Percentiles rank a stretch among this genome's conserved stretches.
Evolutionary conservation across 2,888 invertebrate species (phyloP).

Genomic region (Tenodera sinensis): DNA sequence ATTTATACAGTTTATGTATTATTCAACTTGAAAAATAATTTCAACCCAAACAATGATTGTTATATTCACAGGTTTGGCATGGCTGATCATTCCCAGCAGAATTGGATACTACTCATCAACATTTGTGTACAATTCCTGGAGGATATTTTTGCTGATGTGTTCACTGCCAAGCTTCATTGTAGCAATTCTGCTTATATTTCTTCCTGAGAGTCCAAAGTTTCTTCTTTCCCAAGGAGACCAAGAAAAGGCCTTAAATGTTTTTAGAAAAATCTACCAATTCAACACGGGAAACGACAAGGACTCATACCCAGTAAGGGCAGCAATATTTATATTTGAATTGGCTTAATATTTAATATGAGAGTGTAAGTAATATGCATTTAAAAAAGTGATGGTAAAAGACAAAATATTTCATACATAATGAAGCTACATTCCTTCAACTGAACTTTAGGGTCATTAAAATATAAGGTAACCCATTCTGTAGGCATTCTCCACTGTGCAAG

Average conservation of each 20-base stretch:
- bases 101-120: constrained; percentile 64
- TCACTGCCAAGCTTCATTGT: constrained; percentile 85
- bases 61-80: constrained; percentile 51
- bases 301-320: constrained; percentile 65
- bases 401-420: too few relatives aligned
- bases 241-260: constrained; percentile 77
- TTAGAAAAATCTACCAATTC: constrained; percentile 73
- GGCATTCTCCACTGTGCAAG: too few relatives aligned
- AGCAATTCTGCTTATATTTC: constrained; percentile 72
- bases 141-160: constrained; percentile 84
- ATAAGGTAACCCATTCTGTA: too few relatives aligned
- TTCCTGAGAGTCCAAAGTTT: constrained; percentile 91
- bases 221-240: constrained; percentile 73
- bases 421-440: too few relatives aligned
- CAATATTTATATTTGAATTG: background rate
- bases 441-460: too few relatives aligned
- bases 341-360: background rate
- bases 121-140: constrained; percentile 88
- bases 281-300: constrained; percentile 74
- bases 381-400: too few relatives aligned
- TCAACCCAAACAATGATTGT: background rate
- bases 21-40: background rate
- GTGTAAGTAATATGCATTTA: too few relatives aligned
- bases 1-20: too few relatives aligned
- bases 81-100: constrained; percentile 54